Conservation (phyloP, 2,113 vertebrate species). For the Girardinichthys multiradiatus region DNA sequence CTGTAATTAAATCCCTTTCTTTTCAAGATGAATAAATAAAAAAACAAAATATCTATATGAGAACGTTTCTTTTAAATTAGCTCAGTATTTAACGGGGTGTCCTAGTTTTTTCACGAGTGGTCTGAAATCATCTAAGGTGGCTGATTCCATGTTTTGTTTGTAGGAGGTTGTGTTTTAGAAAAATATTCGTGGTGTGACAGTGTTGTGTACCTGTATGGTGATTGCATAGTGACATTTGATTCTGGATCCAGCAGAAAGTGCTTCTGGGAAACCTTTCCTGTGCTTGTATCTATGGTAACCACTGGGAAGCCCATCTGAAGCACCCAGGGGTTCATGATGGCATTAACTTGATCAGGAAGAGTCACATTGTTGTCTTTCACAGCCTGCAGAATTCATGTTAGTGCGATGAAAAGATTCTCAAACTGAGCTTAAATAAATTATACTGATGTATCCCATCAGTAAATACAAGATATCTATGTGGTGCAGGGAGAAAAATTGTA, state of each 20-base stretch:
- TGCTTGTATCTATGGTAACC: slow-evolving; percentile 81
- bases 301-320: slow-evolving; percentile 95
- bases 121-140: background rate
- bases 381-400: slow-evolving; percentile 49
- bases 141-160: background rate
- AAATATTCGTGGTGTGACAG: background rate
- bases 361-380: background rate
- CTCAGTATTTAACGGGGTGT: background rate
- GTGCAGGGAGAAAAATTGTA: no score
- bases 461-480: no score
- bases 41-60: background rate
- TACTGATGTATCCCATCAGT: background rate
- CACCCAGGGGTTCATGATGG: slow-evolving; percentile 92
- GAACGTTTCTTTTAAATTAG: background rate
- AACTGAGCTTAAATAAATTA: background rate
- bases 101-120: background rate
- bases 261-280: slow-evolving; percentile 75
- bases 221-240: slow-evolving; percentile 72
- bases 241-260: slow-evolving; percentile 87
- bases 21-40: background rate
- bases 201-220: slow-evolving; percentile 78
- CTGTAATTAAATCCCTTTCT: no score
- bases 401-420: background rate
- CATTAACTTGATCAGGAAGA: slow-evolving; percentile 60
- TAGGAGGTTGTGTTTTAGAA: background rate